Conservation (phyloP, 2,888 invertebrate genomes). For the Cantharis rustica region DNA sequence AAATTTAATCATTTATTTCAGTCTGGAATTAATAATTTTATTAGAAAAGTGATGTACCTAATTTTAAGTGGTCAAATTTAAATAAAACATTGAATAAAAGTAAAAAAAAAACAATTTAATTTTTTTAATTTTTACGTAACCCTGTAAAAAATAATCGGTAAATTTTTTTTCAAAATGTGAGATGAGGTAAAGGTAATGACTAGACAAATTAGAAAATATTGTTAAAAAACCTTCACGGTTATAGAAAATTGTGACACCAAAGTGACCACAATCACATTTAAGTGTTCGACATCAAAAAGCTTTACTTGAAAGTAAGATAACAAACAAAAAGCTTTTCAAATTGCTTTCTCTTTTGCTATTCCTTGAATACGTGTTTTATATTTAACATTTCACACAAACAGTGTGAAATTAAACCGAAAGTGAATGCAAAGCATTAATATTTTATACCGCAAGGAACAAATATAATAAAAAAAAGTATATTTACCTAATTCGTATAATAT, state of each 20-base stretch:
- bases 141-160: background rate
- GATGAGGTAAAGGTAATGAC: background rate
- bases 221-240: background rate
- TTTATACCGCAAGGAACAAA: background rate
- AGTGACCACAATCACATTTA: background rate
- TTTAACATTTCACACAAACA: background rate
- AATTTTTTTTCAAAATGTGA: background rate
- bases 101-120: background rate
- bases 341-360: background rate
- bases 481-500: background rate
- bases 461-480: background rate
- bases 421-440: background rate
- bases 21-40: background rate
- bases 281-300: background rate
- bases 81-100: background rate
- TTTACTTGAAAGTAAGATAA: background rate
- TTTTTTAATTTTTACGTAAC: too few species aligned
- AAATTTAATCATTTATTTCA: background rate
- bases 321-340: background rate
- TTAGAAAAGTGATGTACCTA: background rate
- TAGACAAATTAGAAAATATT: background rate
- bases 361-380: background rate
- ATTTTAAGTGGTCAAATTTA: background rate
- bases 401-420: background rate
- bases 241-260: background rate